Evolutionary conservation across 2,888 invertebrate genomes (phyloP), one percentile per base, ranked within the genome.

Genomic region (Ommatoiulus sabulosus): DNA sequence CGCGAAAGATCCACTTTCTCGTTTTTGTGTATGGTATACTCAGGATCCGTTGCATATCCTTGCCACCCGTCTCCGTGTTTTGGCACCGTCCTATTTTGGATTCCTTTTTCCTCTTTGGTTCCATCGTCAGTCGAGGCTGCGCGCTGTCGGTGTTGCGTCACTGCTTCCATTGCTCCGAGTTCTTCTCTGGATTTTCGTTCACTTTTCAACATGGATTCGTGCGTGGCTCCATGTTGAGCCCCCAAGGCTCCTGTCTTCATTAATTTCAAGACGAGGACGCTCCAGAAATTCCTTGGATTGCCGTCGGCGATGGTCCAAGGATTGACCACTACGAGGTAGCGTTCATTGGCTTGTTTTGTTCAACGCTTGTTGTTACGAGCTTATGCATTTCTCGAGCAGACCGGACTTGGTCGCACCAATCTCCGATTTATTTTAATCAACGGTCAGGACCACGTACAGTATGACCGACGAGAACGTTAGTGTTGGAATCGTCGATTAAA

Each of bases 171-270:
- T 12, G 3, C 80, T 3, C 10, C 1, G 8, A 72, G 6, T 72
- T 72, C 20, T 24, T 72, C 72, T 20, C 12, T 80, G 80, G 80
- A 80, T 80, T 80, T 80, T 80, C 80, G 12, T 80, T 35, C 72
- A 72, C 72, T 72, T 72, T 72, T 72, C 72, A 24, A 24, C 72
- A 80, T 24, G 80, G 35, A 80, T 80, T 80, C 80, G 80, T 80
- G 80, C 35, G 80, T 35, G 80, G 35, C 1, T 80, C 80, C 80
- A 80, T 80, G 80, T 35, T 80, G 80, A 80, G 72, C 72, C 72
- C 35, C 80, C 10, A 80, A 80, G 35, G 15, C 80, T 35, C 80
- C 80, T 35, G 80, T 10, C 35, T 80, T 72, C 72, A 20, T 72
- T 72, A 24, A 72, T 20, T 72, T 72, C 3, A 72, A 24, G 8